phyloP scores from a whole-genome alignment of 1,140 invertebrate genomes.

The Mya arenaria region DNA sequence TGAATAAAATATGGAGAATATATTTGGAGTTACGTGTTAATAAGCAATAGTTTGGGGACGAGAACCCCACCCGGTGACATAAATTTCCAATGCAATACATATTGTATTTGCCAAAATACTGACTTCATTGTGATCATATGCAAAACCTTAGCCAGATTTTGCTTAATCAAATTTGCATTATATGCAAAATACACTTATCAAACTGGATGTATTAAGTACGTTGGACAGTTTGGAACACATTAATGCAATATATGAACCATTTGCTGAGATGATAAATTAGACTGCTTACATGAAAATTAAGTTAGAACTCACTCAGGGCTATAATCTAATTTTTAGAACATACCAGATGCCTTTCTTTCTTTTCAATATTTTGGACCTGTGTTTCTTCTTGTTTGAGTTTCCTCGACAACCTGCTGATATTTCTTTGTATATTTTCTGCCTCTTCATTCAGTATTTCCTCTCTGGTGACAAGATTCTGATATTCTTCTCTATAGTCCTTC shows the following conservation, averaged over 20 bases:
- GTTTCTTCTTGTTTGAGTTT: constrained; percentile 31
- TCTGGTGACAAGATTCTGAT: constrained; percentile 39
- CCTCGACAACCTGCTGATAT: not conserved
- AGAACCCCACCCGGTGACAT: too few relatives aligned
- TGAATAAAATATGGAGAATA: too few relatives aligned
- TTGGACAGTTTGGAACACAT: not conserved
- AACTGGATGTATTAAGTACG: not conserved
- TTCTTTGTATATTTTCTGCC: not conserved
- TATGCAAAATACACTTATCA: not conserved
- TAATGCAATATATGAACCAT: not conserved
- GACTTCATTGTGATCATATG: too few relatives aligned
- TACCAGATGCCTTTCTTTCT: constrained; percentile 32
- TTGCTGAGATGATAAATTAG: not conserved
- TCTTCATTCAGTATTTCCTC: constrained; percentile 51
- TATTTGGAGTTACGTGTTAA: too few relatives aligned
- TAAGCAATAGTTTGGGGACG: too few relatives aligned
- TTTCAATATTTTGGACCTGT: constrained; percentile 49
- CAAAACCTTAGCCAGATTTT: too few relatives aligned
- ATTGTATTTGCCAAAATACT: too few relatives aligned
- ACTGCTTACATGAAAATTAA: not conserved
- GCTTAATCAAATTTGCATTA: not conserved
- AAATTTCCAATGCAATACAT: too few relatives aligned
- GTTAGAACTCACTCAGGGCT: not conserved
- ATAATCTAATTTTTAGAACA: not conserved
- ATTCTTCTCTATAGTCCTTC: constrained; percentile 45